These are phyloP conservation scores for Halyomorpha halys DNA, from an alignment of 1,140 invertebrate genomes.

Conservation along the genomic window DNA sequence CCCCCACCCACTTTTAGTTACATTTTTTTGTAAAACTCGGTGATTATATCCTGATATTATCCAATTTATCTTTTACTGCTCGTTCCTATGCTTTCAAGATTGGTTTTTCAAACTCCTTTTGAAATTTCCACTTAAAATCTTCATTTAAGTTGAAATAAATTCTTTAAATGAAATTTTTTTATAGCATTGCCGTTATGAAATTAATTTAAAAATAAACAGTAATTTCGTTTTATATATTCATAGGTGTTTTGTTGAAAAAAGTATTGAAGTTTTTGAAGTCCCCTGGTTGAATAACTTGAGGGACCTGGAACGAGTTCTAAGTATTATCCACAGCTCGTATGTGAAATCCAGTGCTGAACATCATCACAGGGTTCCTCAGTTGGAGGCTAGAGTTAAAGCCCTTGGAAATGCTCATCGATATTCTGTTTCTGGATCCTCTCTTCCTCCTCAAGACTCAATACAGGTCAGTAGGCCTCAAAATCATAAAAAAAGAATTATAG, in stretches of 20 bases:
- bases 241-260: constrained; percentile 39
- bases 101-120: too few species aligned
- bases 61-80: too few species aligned
- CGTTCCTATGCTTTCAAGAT: too few species aligned
- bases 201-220: too few species aligned
- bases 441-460: not conserved
- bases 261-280: constrained; percentile 39
- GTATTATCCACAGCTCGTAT: constrained; percentile 43
- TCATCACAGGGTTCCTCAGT: constrained; percentile 30
- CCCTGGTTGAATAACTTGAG: constrained; percentile 37
- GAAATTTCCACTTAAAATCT: too few species aligned
- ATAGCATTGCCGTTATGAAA: not conserved
- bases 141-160: not conserved
- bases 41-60: too few species aligned
- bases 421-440: constrained; percentile 13
- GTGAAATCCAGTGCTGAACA: constrained; percentile 37
- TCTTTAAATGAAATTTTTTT: not conserved
- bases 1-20: too few species aligned
- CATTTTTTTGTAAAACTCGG: too few species aligned
- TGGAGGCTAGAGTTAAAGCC: constrained; percentile 26
- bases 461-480: constrained; percentile 16
- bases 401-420: constrained; percentile 16
- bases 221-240: constrained; percentile 3
- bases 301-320: constrained; percentile 46
- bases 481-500: too few species aligned